These are phyloP conservation scores for Druon quercuslanigerum DNA, from an alignment of 1,140 invertebrate genomes.

Conservation along the genomic window DNA sequence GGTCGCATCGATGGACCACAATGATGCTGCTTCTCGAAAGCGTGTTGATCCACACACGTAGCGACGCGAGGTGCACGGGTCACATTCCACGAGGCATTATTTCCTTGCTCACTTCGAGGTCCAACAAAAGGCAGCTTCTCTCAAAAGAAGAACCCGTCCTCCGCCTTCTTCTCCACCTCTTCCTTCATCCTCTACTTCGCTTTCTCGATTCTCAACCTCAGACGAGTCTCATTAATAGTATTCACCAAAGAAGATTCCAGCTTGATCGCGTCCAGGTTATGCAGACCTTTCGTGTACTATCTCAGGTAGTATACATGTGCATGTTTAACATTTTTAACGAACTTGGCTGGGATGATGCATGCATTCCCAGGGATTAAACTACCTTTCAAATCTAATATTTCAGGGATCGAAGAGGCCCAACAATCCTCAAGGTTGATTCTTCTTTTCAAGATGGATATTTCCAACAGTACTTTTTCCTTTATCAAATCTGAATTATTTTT, in stretches of 20 bases:
- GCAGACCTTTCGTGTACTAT: conserved; percentile 28
- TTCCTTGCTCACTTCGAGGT: conserved; percentile 65
- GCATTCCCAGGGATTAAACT: conserved; percentile 38
- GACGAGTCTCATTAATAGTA: conserved; percentile 72
- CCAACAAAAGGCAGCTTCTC: conserved; percentile 69
- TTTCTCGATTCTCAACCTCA: conserved; percentile 38
- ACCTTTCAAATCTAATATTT: conserved; percentile 20
- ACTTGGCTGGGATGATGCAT: conserved; percentile 57
- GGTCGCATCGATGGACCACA: conserved; percentile 46
- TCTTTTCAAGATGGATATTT: background rate
- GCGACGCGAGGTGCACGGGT: conserved; percentile 68
- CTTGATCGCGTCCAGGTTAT: conserved; percentile 59
- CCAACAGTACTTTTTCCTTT: background rate
- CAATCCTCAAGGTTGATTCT: background rate
- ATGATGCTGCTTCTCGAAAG: conserved; percentile 62
- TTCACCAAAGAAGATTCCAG: conserved; percentile 68
- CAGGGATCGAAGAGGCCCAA: background rate
- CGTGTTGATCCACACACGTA: conserved; percentile 62
- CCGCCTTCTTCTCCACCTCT: conserved; percentile 45
- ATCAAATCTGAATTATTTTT: too few relatives aligned
- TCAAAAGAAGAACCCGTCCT: conserved; percentile 61
- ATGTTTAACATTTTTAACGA: conserved; percentile 61
- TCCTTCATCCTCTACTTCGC: conserved; percentile 33
- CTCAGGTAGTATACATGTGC: conserved; percentile 40
- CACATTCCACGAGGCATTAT: conserved; percentile 75